Evolutionary conservation across 2,113 vertebrate species (phyloP).

Genomic region (Piprites chloris): DNA sequence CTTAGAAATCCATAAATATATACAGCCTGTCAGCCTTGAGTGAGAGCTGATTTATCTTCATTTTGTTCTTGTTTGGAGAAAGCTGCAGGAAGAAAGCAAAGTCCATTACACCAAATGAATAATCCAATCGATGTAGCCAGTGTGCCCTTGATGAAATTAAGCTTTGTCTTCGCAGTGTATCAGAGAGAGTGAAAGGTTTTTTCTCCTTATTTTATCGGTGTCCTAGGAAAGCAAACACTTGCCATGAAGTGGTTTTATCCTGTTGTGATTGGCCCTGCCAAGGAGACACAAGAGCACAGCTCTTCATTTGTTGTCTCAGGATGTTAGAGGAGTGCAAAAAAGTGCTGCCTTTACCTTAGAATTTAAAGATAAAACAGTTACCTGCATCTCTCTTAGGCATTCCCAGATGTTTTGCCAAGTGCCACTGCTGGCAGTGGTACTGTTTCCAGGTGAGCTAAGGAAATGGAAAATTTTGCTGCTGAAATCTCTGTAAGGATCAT

Average conservation of each 20-base stretch:
- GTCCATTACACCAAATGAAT: constrained; percentile 58
- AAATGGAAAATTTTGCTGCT: neutral
- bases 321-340: neutral
- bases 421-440: neutral
- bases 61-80: constrained; percentile 37
- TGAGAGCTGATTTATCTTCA: constrained; percentile 47
- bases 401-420: neutral
- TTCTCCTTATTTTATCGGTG: neutral
- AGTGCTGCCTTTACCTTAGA: neutral
- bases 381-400: neutral
- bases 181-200: neutral
- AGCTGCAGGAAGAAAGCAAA: constrained; percentile 51
- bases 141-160: constrained; percentile 60
- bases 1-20: constrained; percentile 20
- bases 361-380: neutral
- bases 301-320: neutral
- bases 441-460: neutral
- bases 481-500: neutral
- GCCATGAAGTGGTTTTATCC: neutral
- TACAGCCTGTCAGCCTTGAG: constrained; percentile 4
- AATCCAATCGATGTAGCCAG: constrained; percentile 56
- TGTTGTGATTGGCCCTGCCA: neutral
- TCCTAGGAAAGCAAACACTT: neutral
- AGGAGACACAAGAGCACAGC: neutral
- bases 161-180: constrained; percentile 34